Evolutionary conservation across 2,113 vertebrate species (phyloP), one percentile per base, ranked within the genome.

Genomic region (Sander lucioperca): DNA sequence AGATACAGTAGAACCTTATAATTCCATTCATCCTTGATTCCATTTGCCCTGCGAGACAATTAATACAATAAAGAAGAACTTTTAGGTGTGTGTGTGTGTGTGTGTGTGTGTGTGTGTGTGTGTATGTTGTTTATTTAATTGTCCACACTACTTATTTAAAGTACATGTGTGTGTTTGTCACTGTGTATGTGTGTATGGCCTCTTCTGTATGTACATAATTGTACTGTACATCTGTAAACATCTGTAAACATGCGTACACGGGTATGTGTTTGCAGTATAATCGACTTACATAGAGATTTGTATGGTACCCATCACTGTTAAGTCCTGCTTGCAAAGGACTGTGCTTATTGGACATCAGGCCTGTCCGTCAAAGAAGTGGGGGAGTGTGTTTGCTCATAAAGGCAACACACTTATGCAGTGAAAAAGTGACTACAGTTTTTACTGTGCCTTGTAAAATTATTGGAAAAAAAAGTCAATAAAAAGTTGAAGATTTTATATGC

Each of bases 381-480:
- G 18, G n/a, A 10, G 53, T 15, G 10, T 39, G 14, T 16, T 23
- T 18, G 57, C 23, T 48, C 63, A 11, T 39, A 56, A n/a, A 69
- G 21, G 36, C 45, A 45, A 36, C 54, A 54, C 19, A 36, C 14
- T 18, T 23, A 18, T 51, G 39, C 16, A 51, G 21, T 13, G 3
- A 19, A 3, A 61, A 61, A 57, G 57, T 74, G 25, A 57, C 62
- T 53, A 12, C 6, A 25, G 51, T 10, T 33, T 39, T 25, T 9
- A 61, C 13, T 50, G 51, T 86, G 16, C 54, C 48, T 13, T 78
- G 57, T 48, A 33, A 14, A 43, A 53, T 73, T 11, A 33, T 47
- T 57, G 10, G 0, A 1, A 4, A 8, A 51, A 19, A 63, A 53
- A 33, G 27, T 76, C 51, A 80, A 86, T 77, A 86, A 90, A 81